Evolutionary conservation across 2,888 invertebrate genomes (phyloP).

Genomic region (Alloscopus bannaensis): DNA sequence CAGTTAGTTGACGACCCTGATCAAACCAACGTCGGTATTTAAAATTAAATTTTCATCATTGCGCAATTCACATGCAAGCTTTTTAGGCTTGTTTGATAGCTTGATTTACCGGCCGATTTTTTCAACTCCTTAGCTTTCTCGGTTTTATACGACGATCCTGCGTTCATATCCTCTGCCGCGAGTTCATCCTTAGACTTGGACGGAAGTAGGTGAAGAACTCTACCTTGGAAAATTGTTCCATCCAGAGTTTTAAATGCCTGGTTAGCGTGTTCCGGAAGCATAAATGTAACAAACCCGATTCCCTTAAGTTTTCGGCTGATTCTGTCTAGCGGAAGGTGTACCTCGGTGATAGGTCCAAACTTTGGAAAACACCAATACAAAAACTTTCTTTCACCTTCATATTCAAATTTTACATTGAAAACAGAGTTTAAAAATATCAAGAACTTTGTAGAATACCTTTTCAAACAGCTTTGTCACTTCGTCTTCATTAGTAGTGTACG

Average conservation of each 20-base stretch:
- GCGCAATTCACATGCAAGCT: conserved; percentile 67
- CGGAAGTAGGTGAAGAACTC: conserved; percentile 95
- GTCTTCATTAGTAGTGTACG: conserved; percentile 90
- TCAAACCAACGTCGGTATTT: neutral
- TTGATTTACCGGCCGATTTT: conserved; percentile 73
- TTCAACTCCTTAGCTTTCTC: conserved; percentile 76
- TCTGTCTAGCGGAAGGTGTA: conserved; percentile 91
- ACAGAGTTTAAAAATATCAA: neutral
- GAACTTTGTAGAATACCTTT: conserved; percentile 73
- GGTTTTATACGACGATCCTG: conserved; percentile 77
- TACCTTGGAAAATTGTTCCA: conserved; percentile 92
- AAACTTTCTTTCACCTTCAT: conserved; percentile 12
- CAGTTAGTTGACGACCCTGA: conserved; percentile 88
- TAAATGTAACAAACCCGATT: conserved; percentile 92
- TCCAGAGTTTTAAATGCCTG: conserved; percentile 91
- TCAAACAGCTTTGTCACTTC: conserved; percentile 89
- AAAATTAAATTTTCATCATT: conserved; percentile 5
- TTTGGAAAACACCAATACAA: conserved; percentile 26
- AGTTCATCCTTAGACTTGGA: conserved; percentile 90
- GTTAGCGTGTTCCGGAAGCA: conserved; percentile 97
- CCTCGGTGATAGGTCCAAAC: conserved; percentile 87
- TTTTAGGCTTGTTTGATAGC: conserved; percentile 76
- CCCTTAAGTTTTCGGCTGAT: conserved; percentile 84
- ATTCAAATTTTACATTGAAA: no score
- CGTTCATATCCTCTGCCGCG: conserved; percentile 83